phyloP scores from a whole-genome alignment of 2,797 vertebrate genomes.

The Megaceryle alcyon region DNA sequence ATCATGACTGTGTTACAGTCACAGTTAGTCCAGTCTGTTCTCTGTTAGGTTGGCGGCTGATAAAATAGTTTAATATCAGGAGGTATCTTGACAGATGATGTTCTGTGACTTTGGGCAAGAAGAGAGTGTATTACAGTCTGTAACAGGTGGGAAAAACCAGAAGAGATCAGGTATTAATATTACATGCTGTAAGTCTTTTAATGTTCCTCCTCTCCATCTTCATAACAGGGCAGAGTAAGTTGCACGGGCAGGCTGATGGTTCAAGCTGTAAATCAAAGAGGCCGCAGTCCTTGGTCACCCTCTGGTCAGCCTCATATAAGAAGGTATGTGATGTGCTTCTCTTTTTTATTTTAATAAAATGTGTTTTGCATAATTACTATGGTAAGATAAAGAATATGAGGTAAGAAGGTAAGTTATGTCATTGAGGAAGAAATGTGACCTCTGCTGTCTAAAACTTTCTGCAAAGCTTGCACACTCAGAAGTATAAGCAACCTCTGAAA shows the following conservation, averaged over 20 bases:
- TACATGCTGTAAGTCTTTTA: not conserved
- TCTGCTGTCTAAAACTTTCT: not conserved
- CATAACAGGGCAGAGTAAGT: slow-evolving; percentile 88
- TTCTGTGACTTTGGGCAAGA: not conserved
- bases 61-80: not conserved
- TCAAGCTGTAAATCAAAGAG: slow-evolving; percentile 96
- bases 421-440: not conserved
- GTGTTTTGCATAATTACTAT: not conserved
- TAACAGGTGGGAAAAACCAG: not conserved
- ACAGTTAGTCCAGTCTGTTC: not conserved
- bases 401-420: not conserved
- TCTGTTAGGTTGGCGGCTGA: not conserved
- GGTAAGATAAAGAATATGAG: not conserved
- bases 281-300: slow-evolving; percentile 89
- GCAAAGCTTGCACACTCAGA: not conserved
- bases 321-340: slow-evolving; percentile 78
- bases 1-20: not conserved
- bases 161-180: not conserved
- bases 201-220: not conserved
- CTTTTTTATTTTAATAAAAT: not conserved
- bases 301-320: slow-evolving; percentile 88
- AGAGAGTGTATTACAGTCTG: not conserved
- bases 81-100: not conserved
- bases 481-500: not conserved
- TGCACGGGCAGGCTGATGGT: slow-evolving; percentile 98